These are phyloP conservation scores for Drosophila tani DNA, from an alignment of 1,140 invertebrate genomes.

Conservation along the genomic window DNA sequence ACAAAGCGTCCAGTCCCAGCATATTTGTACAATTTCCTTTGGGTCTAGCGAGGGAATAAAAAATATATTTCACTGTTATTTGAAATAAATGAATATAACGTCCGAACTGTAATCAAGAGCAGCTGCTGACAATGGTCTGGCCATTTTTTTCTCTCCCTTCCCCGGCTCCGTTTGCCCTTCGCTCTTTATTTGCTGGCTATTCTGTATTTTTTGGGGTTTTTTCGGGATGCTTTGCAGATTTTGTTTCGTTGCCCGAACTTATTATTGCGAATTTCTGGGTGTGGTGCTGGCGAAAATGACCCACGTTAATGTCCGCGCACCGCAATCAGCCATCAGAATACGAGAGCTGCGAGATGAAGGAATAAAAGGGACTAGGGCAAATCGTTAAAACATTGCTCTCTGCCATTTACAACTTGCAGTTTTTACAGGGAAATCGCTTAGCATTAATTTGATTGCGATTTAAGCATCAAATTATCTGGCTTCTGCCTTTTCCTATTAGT, in stretches of 20 bases:
- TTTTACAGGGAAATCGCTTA: constrained; percentile 56
- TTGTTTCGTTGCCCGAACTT: constrained; percentile 53
- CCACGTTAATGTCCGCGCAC: constrained; percentile 69
- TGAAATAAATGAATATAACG: constrained; percentile 80
- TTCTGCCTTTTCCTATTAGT: neutral
- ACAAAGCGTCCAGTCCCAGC: constrained; percentile 13
- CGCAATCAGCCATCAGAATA: constrained; percentile 42
- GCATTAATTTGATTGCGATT: constrained; percentile 71
- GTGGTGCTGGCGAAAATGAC: constrained; percentile 66
- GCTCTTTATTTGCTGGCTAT: constrained; percentile 17
- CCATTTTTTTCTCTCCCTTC: constrained; percentile 25
- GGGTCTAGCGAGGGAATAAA: constrained; percentile 55
- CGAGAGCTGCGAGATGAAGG: constrained; percentile 8
- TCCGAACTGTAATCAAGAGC: constrained; percentile 80
- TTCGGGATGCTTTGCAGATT: constrained; percentile 51
- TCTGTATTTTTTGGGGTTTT: neutral
- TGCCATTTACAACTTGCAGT: constrained; percentile 62
- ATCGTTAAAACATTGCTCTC: constrained; percentile 63
- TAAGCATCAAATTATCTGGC: constrained; percentile 41
- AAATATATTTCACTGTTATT: constrained; percentile 80
- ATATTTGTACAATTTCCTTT: constrained; percentile 59
- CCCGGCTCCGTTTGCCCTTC: constrained; percentile 22
- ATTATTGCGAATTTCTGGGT: constrained; percentile 63
- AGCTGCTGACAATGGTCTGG: constrained; percentile 67
- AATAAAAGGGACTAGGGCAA: constrained; percentile 9